A percentile compares a stretch with the other conserved stretches of the same genome.
Evolutionary conservation across 2,113 vertebrate genomes (phyloP).

Genomic region (Hippocampus mohnikei): DNA sequence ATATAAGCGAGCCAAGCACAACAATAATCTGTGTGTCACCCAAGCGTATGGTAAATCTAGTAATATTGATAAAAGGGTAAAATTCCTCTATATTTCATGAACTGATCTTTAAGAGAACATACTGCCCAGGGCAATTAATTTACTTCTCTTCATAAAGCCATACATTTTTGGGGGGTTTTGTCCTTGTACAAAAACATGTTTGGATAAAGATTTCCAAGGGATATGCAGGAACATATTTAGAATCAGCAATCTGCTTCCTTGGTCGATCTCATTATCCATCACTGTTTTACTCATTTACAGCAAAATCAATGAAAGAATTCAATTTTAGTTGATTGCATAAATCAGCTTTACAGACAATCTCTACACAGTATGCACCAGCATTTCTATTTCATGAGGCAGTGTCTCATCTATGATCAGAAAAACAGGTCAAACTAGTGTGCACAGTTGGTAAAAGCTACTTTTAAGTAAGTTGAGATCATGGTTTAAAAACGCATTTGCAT

Average conservation of each 20-base stretch:
- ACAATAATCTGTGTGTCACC: conserved; percentile 16
- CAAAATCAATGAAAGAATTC: neutral
- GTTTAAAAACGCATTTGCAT: too few species aligned
- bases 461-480: too few species aligned
- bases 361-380: too few species aligned
- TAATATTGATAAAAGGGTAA: neutral
- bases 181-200: too few species aligned
- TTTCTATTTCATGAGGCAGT: too few species aligned
- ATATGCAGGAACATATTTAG: neutral
- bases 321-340: neutral
- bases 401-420: too few species aligned
- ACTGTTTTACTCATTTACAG: neutral
- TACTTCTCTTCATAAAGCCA: neutral
- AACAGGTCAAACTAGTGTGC: too few species aligned
- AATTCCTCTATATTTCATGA: neutral
- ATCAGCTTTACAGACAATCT: too few species aligned
- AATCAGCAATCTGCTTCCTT: neutral
- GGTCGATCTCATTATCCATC: neutral
- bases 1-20: conserved; percentile 10
- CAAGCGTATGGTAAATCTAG: neutral
- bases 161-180: neutral
- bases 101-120: neutral
- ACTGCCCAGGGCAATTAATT: neutral
- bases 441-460: too few species aligned
- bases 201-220: neutral